Evolutionary conservation across 2,888 invertebrate genomes (phyloP).

Genomic region (Neria commutata): DNA sequence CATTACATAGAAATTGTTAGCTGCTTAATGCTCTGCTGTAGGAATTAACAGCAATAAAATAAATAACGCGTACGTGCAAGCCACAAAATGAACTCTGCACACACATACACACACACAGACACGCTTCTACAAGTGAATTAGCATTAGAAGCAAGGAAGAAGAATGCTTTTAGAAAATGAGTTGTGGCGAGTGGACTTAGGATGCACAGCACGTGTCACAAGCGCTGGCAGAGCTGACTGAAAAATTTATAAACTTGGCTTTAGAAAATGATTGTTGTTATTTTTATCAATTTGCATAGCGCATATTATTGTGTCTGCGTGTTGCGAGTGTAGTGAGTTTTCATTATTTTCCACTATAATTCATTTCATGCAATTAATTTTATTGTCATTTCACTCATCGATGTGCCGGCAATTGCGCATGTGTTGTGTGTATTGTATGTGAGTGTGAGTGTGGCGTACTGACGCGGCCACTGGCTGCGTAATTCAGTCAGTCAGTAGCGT

Average conservation of each 20-base stretch:
- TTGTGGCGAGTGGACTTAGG: neutral
- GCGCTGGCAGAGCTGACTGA: neutral
- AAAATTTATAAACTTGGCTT: too few relatives aligned
- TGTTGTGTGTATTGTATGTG: neutral
- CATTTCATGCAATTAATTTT: slow-evolving; percentile 2
- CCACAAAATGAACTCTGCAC: slow-evolving; percentile 2
- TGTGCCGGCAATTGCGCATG: neutral
- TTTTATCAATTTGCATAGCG: slow-evolving; percentile 5
- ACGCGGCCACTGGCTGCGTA: neutral
- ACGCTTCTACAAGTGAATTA: neutral
- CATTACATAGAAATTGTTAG: neutral
- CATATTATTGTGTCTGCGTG: too few relatives aligned
- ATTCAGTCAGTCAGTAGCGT: neutral
- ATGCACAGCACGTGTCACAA: neutral
- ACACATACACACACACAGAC: neutral
- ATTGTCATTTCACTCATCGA: slow-evolving; percentile 5
- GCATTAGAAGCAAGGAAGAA: neutral
- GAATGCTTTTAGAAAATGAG: too few relatives aligned
- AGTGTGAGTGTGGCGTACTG: neutral
- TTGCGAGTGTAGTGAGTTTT: too few relatives aligned
- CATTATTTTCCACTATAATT: neutral
- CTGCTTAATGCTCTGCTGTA: neutral
- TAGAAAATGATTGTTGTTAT: too few relatives aligned
- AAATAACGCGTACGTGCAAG: slow-evolving; percentile 6
- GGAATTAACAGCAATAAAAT: slow-evolving; percentile 10